phyloP scores from a whole-genome alignment of 2,888 invertebrate species.

The Ichneumoninae sp. region DNA sequence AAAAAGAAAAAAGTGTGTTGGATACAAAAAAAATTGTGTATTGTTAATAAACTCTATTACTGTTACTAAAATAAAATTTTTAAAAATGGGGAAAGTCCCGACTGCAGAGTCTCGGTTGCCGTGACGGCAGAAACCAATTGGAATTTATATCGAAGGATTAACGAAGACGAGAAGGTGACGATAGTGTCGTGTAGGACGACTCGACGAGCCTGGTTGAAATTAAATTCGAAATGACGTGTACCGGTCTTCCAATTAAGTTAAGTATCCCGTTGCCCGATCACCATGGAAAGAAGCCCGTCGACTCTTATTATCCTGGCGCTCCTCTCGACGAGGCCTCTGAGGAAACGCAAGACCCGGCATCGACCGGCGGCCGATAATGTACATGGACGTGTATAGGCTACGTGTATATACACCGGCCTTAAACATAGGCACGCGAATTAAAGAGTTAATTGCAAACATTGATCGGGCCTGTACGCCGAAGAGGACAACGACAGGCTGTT shows the following conservation, averaged over 20 bases:
- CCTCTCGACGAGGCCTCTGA: slow-evolving; percentile 7
- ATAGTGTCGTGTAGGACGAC: neutral
- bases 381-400: slow-evolving; percentile 27
- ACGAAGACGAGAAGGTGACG: slow-evolving; percentile 2
- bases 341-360: slow-evolving; percentile 36
- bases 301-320: slow-evolving; percentile 30
- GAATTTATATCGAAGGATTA: slow-evolving; percentile 9
- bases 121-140: neutral
- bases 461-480: slow-evolving; percentile 27
- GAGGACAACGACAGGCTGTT: slow-evolving; percentile 11
- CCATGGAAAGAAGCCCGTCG: slow-evolving; percentile 62
- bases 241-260: slow-evolving; percentile 72
- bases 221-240: slow-evolving; percentile 66
- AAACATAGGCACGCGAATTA: slow-evolving; percentile 34
- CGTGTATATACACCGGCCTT: neutral
- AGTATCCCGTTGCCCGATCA: slow-evolving; percentile 66
- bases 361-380: slow-evolving; percentile 27
- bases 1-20: no score
- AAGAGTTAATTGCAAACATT: slow-evolving; percentile 47
- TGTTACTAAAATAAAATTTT: neutral
- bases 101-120: neutral
- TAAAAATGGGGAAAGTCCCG: neutral
- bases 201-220: slow-evolving; percentile 64
- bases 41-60: no score
- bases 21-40: no score